phyloP scores from a whole-genome alignment of 2,797 vertebrate genomes.

The Acanthopagrus latus region DNA sequence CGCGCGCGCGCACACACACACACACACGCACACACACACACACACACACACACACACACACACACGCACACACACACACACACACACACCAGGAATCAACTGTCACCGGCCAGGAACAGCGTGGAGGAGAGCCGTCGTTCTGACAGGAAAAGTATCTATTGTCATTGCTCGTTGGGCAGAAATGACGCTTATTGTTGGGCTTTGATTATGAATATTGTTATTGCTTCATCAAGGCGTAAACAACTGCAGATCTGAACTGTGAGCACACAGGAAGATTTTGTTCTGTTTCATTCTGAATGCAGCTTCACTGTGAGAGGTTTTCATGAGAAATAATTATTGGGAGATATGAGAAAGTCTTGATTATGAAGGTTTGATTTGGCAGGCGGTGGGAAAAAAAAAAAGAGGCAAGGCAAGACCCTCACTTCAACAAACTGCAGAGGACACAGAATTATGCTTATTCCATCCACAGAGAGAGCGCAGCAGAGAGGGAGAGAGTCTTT shows the following conservation, averaged over 20 bases:
- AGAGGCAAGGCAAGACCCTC: slow-evolving; percentile 29
- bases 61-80: slow-evolving; percentile 16
- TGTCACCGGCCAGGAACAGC: slow-evolving; percentile 31
- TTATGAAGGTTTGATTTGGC: slow-evolving; percentile 44
- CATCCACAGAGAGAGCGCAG: slow-evolving; percentile 58
- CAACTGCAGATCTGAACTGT: neutral
- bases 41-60: slow-evolving; percentile 11
- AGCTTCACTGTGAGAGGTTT: slow-evolving; percentile 36
- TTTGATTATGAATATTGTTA: slow-evolving; percentile 33
- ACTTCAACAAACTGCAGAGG: slow-evolving; percentile 61
- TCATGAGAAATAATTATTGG: slow-evolving; percentile 36
- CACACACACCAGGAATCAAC: slow-evolving; percentile 26
- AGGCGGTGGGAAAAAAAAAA: neutral
- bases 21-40: slow-evolving; percentile 15
- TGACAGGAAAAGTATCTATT: slow-evolving; percentile 16
- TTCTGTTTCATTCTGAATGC: neutral
- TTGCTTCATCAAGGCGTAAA: slow-evolving; percentile 11
- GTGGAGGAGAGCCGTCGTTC: slow-evolving; percentile 16
- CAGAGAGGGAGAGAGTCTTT: slow-evolving; percentile 71
- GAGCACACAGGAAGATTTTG: neutral
- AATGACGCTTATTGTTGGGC: slow-evolving; percentile 42
- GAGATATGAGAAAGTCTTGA: slow-evolving; percentile 42
- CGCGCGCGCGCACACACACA: neutral
- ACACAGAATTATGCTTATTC: slow-evolving; percentile 72
- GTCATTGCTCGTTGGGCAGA: slow-evolving; percentile 35